Conservation (phyloP, 2,888 invertebrate species). For the Carcina quercana region DNA sequence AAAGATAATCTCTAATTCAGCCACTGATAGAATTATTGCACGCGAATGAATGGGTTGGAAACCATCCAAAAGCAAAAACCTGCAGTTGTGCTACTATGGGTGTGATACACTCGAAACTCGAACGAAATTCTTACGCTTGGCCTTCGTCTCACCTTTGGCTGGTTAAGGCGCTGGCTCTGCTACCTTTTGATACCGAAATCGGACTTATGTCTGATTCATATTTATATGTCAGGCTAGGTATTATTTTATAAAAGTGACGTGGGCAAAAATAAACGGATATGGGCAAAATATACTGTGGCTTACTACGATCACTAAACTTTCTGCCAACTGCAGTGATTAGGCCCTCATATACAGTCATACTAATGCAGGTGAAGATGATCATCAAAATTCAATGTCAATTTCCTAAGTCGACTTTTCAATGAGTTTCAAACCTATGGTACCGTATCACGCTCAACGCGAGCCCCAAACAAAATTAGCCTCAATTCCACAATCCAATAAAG, state of each 20-base stretch:
- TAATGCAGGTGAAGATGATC: too few species aligned
- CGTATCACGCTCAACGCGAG: not conserved
- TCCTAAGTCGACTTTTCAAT: not conserved
- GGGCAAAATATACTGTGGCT: too few species aligned
- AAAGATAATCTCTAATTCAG: slow-evolving; percentile 45
- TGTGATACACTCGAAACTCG: not conserved
- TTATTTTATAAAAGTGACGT: too few species aligned
- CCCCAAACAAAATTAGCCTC: slow-evolving; percentile 9
- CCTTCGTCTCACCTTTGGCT: not conserved
- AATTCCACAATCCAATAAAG: slow-evolving; percentile 5
- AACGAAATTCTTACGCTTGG: not conserved
- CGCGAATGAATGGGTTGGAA: slow-evolving; percentile 43
- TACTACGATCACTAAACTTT: too few species aligned
- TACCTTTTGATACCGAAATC: too few species aligned
- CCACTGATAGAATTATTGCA: slow-evolving; percentile 49
- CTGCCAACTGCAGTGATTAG: too few species aligned
- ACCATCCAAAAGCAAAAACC: slow-evolving; percentile 32
- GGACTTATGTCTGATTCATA: too few species aligned
- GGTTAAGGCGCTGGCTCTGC: too few species aligned
- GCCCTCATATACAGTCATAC: too few species aligned
- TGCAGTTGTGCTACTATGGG: slow-evolving; percentile 4
- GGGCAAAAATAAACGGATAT: too few species aligned
- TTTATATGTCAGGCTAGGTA: too few species aligned
- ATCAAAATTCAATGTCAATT: too few species aligned
- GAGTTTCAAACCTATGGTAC: slow-evolving; percentile 2